Base-by-base conservation (phyloP, 2,797 vertebrate species). In the Gobionotothen gibberifrons region DNA sequence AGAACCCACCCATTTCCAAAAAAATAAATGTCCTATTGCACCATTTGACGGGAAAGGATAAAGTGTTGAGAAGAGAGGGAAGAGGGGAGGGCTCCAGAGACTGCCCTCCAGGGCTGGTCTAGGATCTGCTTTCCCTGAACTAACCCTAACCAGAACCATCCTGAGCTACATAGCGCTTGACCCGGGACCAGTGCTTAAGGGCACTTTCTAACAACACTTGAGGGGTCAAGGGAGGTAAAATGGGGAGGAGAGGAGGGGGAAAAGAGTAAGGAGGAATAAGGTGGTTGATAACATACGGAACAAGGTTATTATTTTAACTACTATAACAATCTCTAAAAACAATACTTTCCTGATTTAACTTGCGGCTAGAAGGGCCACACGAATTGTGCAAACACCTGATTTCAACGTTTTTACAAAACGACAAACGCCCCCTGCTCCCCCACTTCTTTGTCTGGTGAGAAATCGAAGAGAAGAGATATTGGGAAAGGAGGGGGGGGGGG, bases 271-370 rank as follows among this genome's bases (percentile, higher is more conserved):
- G 62, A 61, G 75, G 79, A 54, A 64, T 72, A 85, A 78, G 78
- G 74, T 76, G 66, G 82, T 80, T 82, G 87, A 89, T 90, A 90
- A 93, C 90, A 90, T 86, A 90, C 70, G 79, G 88, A 92, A 92
- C 89, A 88, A 88, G 85, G 85, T 91, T 91, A 88, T 93, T 89
- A 85, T 87, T 84, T 59, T 82, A 87, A 91, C 84, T 88, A 92
- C 88, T 92, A 92, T 93, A 94, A 95, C 93, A 92, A 93, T 88
- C 93, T 91, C 92, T 93, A 94, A 93, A 94, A 93, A 93, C 92
- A 95, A 95, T 93, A 95, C 94, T 94, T 95, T 95, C 94, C 94
- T 95, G 94, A 95, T 95, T 95, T 90, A 90, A 93, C 90, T 90
- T 87, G 90, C 85, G 90, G 93, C 86, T 21, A 74, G 78, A 81